Conservation (phyloP, 2,888 invertebrate species). For the Opisthograptis luteolata region DNA sequence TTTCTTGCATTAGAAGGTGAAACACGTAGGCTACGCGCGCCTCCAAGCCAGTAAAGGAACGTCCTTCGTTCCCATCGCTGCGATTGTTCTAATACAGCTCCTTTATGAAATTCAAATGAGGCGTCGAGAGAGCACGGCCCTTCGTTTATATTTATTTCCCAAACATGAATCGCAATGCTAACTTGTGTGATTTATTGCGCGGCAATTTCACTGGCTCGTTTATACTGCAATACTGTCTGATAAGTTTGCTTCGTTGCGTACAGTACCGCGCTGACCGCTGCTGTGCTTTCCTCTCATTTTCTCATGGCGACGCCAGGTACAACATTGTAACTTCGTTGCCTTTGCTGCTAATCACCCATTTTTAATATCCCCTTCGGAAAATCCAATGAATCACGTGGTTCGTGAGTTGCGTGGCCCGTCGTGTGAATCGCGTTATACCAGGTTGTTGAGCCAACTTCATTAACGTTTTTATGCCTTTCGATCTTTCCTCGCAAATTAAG, state of each 20-base stretch:
- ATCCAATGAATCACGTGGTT: constrained; percentile 51
- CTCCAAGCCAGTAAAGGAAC: neutral
- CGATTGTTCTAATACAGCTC: constrained; percentile 66
- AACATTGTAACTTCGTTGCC: constrained; percentile 56
- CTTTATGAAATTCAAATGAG: constrained; percentile 73
- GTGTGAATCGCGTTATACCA: constrained; percentile 26
- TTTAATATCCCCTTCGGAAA: constrained; percentile 44
- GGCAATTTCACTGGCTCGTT: constrained; percentile 54
- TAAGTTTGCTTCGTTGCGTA: constrained; percentile 51
- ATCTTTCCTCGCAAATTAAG: constrained; percentile 44
- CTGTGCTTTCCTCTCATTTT: constrained; percentile 63
- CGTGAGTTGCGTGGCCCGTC: constrained; percentile 24
- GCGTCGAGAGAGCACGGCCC: constrained; percentile 43
- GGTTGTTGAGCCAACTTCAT: constrained; percentile 40
- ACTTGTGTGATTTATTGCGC: constrained; percentile 69
- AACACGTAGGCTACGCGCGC: neutral
- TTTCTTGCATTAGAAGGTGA: neutral
- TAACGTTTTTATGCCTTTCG: constrained; percentile 42
- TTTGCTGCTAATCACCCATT: constrained; percentile 63
- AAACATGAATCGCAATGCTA: constrained; percentile 65
- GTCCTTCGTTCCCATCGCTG: constrained; percentile 36
- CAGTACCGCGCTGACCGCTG: constrained; percentile 49
- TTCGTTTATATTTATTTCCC: constrained; percentile 57
- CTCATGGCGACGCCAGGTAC: constrained; percentile 53
- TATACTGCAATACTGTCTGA: constrained; percentile 64